A percentile compares a stretch with the other conserved stretches of the same genome.
Conservation (phyloP, 2,888 invertebrate genomes). For the Epicampocera succincta region DNA sequence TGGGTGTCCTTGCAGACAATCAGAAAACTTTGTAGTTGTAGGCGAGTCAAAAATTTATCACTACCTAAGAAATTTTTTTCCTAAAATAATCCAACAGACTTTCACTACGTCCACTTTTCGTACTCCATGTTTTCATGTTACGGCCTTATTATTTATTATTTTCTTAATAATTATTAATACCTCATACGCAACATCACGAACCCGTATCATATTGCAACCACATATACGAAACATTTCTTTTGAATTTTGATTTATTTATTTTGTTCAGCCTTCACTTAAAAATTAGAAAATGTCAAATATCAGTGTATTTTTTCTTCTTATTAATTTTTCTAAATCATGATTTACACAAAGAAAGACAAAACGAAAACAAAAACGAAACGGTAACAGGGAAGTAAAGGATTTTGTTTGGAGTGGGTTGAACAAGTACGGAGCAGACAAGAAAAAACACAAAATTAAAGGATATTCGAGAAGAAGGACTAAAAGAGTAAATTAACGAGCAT, state of each 20-base stretch:
- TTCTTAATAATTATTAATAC: too few relatives aligned
- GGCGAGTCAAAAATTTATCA: too few relatives aligned
- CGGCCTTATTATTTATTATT: too few relatives aligned
- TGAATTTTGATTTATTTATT: neutral
- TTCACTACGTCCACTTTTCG: too few relatives aligned
- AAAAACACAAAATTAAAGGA: slow-evolving; percentile 55
- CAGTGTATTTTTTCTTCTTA: slow-evolving; percentile 2
- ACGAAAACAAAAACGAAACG: slow-evolving; percentile 2
- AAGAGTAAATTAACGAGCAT: slow-evolving; percentile 44
- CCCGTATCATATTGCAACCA: too few relatives aligned
- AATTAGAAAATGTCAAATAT: slow-evolving; percentile 51
- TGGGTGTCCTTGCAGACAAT: too few relatives aligned
- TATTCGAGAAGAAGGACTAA: slow-evolving; percentile 22
- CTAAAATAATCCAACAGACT: too few relatives aligned
- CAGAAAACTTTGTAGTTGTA: too few relatives aligned
- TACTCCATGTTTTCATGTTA: too few relatives aligned
- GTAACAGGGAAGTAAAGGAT: slow-evolving; percentile 25
- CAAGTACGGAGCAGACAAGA: slow-evolving; percentile 64
- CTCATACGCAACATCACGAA: too few relatives aligned
- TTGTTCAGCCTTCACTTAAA: neutral
- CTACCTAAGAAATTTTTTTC: too few relatives aligned
- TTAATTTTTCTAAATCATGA: slow-evolving; percentile 8
- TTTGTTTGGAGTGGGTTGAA: slow-evolving; percentile 29
- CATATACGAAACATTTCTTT: too few relatives aligned
- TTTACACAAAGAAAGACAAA: slow-evolving; percentile 23